phyloP scores from a whole-genome alignment of 2,888 invertebrate genomes.

The Papilio demoleus region DNA sequence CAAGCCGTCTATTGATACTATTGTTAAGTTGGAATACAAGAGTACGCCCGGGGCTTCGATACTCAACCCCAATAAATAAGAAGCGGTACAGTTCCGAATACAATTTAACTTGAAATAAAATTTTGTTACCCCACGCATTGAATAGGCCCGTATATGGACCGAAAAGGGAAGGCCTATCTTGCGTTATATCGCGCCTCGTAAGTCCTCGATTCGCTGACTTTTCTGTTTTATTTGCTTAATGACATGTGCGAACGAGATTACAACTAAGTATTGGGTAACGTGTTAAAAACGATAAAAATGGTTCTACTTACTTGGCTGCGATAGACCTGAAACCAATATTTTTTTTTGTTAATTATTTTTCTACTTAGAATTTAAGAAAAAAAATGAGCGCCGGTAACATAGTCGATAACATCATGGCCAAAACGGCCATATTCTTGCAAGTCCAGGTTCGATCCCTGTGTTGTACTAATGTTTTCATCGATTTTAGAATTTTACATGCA shows the following conservation, averaged over 20 bases:
- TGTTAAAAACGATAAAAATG: conserved; percentile 15
- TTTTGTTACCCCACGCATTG: conserved; percentile 74
- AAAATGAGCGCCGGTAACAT: too few relatives aligned
- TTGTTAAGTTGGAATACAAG: conserved; percentile 62
- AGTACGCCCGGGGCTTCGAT: conserved; percentile 62
- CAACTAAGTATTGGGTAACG: conserved; percentile 18
- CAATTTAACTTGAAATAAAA: conserved; percentile 82
- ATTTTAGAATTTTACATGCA: too few relatives aligned
- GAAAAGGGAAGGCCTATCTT: conserved; percentile 71
- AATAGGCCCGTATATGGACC: conserved; percentile 72
- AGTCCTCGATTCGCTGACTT: conserved; percentile 68
- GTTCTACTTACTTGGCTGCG: not conserved
- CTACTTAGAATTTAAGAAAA: too few relatives aligned
- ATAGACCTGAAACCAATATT: conserved; percentile 29
- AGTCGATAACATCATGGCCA: too few relatives aligned
- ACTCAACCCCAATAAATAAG: conserved; percentile 71
- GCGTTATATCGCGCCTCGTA: conserved; percentile 64
- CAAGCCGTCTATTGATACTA: conserved; percentile 66
- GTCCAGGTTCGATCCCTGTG: too few relatives aligned
- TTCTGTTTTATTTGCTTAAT: conserved; percentile 71
- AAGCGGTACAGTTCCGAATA: conserved; percentile 74
- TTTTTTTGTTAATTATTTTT: too few relatives aligned
- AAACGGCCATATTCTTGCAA: too few relatives aligned
- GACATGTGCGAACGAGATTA: conserved; percentile 57
- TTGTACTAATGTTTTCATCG: too few relatives aligned